Base-by-base conservation (phyloP, 2,797 vertebrate species). In the Leuciscus waleckii region DNA sequence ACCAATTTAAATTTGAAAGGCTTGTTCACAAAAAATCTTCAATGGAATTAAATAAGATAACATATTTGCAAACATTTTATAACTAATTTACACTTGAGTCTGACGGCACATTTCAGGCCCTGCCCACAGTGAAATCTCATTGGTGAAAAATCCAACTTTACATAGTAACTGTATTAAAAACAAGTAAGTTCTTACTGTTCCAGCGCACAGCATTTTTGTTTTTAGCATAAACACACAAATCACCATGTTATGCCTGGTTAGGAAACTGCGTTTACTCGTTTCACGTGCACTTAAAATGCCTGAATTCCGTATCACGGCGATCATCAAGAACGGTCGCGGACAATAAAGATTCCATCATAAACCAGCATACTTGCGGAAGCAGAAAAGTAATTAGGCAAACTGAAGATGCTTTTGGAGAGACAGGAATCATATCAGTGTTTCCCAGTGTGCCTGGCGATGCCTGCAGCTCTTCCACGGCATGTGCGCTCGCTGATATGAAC, bases 381-480 rank as follows among this genome's bases (percentile, higher is more conserved):
- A 77, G 91, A 94, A 94, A 95, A 95, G 95, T 95, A 96, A 96
- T 96, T 95, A 96, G 94, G 92, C 93, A 89, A 91, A 94, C 91
- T 94, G 92, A 92, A 92, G 93, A 93, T 92, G 92, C 94, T 93
- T 92, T 93, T 92, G 4, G 74, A 93, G 92, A 93, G 93, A 94
- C 77, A 90, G 93, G 92, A 93, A 94, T 93, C 93, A 90, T 93
- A 94, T 94, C 94, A 91, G 84, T 83, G 79, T 89, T 85, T 90
- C 77, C 82, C 89, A 88, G 90, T 90, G 92, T 87, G 87, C 65
- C 81, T 91, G 92, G 91, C 90, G 91, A 93, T 89, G 94, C 92
- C 87, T 90, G 87, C 89, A 93, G 94, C 93, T 94, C 93, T 92
- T 93, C 89, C 90, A 78, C 86, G 63, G 80, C 87, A 87, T 83